A percentile compares a stretch with the other conserved stretches of the same genome.
phyloP scores from a whole-genome alignment of 1,140 invertebrate genomes.

The Drosophila quadrilineata region DNA sequence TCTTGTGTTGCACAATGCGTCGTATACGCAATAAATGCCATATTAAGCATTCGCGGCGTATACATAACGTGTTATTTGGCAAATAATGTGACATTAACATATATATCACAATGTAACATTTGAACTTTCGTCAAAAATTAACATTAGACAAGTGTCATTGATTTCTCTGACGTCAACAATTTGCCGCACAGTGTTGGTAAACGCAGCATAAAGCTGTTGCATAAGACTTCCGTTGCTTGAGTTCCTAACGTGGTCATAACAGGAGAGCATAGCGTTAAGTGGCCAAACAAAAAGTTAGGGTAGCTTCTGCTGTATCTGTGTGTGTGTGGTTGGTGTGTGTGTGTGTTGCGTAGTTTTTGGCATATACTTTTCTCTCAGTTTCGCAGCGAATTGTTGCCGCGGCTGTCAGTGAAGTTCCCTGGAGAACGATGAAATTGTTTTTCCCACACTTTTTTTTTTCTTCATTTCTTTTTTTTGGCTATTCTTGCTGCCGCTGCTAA shows the following conservation, averaged over 20 bases:
- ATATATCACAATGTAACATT: neutral
- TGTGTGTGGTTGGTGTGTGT: no score
- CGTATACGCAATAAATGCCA: slow-evolving; percentile 22
- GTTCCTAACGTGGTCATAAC: no score
- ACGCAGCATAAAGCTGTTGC: no score
- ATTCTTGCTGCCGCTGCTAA: slow-evolving; percentile 37
- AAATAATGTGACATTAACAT: neutral
- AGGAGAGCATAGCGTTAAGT: no score
- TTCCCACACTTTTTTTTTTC: no score
- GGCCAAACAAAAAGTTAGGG: no score
- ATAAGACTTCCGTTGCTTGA: no score
- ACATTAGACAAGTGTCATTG: no score
- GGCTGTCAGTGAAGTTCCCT: slow-evolving; percentile 45
- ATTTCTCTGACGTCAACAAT: no score
- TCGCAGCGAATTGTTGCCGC: slow-evolving; percentile 23
- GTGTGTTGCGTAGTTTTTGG: neutral
- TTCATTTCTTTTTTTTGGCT: slow-evolving; percentile 3
- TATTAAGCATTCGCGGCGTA: slow-evolving; percentile 21
- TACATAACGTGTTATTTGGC: neutral
- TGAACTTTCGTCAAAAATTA: no score
- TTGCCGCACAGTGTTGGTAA: no score
- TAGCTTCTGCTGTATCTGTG: no score
- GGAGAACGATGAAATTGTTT: slow-evolving; percentile 38
- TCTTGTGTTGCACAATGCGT: neutral
- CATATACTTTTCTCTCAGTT: slow-evolving; percentile 26